phyloP scores from a whole-genome alignment of 1,140 invertebrate genomes.

The Macrostomum lignano region DNA sequence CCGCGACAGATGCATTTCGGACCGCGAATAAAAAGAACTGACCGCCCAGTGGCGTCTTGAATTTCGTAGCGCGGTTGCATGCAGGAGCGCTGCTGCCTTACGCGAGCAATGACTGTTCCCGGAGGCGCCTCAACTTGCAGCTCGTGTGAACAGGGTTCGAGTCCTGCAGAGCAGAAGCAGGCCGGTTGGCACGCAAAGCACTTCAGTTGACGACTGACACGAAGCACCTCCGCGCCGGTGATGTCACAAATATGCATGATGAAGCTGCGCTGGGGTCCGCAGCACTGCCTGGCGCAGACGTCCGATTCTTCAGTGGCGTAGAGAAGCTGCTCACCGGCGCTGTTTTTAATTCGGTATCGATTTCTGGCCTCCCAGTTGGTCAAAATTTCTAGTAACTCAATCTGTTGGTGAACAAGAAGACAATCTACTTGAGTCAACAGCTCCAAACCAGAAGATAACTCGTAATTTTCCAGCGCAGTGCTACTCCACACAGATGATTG shows the following conservation, averaged over 20 bases:
- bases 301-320: no score
- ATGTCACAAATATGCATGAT: conserved; percentile 56
- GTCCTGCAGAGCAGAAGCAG: conserved; percentile 12
- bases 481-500: no score
- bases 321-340: conserved; percentile 40
- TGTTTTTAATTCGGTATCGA: conserved; percentile 48
- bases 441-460: conserved; percentile 65
- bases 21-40: conserved; percentile 12
- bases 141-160: conserved; percentile 11
- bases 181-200: conserved; percentile 8
- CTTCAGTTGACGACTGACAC: conserved; percentile 14
- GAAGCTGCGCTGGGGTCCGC: conserved; percentile 46
- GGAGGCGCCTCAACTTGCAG: conserved; percentile 12
- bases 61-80: conserved; percentile 13
- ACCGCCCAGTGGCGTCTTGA: conserved; percentile 11
- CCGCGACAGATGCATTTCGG: conserved; percentile 13
- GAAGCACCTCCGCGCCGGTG: conserved; percentile 35
- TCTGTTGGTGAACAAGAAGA: conserved; percentile 54
- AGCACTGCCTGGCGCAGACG: conserved; percentile 44
- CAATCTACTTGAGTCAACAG: conserved; percentile 66
- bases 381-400: conserved; percentile 50
- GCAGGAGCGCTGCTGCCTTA: conserved; percentile 14
- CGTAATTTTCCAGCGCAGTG: no score
- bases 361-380: conserved; percentile 65
- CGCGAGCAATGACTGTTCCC: conserved; percentile 12